Conservation (phyloP, 2,888 invertebrate genomes). For the Leptopilina myrica region DNA sequence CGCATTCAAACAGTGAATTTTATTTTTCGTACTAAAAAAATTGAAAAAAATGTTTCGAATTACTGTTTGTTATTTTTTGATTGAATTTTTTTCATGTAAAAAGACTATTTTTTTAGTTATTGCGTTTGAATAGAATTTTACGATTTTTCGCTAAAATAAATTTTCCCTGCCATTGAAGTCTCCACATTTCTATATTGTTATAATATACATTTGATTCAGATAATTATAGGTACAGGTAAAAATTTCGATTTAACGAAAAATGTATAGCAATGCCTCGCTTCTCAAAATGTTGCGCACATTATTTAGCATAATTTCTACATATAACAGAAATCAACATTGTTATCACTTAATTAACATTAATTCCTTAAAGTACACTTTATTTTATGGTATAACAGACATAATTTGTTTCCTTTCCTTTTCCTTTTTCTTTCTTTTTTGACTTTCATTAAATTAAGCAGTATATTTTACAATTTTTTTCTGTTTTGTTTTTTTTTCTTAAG, state of each 20-base stretch:
- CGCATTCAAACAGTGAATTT: too few relatives aligned
- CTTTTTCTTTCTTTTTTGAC: slow-evolving; percentile 47
- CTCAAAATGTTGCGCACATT: not conserved
- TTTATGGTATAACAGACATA: slow-evolving; percentile 44
- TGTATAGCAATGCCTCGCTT: not conserved
- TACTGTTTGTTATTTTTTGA: too few relatives aligned
- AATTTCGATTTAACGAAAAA: not conserved
- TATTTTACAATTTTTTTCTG: slow-evolving; percentile 63
- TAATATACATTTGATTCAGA: not conserved
- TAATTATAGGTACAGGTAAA: not conserved
- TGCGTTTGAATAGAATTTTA: too few relatives aligned
- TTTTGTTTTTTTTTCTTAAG: not conserved
- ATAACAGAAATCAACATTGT: slow-evolving; percentile 23
- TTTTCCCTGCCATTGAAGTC: too few relatives aligned
- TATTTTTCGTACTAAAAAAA: too few relatives aligned
- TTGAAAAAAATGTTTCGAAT: too few relatives aligned
- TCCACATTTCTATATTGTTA: too few relatives aligned
- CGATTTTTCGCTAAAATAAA: too few relatives aligned
- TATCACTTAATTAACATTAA: slow-evolving; percentile 51
- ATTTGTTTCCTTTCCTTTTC: not conserved
- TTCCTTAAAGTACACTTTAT: slow-evolving; percentile 49
- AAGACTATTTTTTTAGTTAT: too few relatives aligned
- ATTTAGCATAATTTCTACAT: slow-evolving; percentile 17
- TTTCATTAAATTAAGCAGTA: slow-evolving; percentile 64
- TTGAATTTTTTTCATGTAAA: too few relatives aligned